Conservation (phyloP, 2,888 invertebrate species). For the Lycophotia porphyrea region DNA sequence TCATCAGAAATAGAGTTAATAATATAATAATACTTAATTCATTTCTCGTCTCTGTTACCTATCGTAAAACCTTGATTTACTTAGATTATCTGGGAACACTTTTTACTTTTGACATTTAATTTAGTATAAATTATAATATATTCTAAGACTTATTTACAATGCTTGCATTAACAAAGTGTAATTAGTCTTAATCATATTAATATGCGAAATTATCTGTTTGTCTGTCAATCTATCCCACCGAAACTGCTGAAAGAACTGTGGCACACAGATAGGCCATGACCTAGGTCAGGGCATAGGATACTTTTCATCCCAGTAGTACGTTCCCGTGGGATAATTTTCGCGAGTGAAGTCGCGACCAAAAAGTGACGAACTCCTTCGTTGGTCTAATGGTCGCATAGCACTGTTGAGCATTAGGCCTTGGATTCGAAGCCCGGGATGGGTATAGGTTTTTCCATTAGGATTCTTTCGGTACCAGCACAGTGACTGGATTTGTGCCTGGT, state of each 20-base stretch:
- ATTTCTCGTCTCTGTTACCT: not conserved
- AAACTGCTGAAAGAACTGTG: not conserved
- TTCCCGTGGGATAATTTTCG: not conserved
- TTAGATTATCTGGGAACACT: not conserved
- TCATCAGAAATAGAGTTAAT: too few relatives aligned
- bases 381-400: not conserved
- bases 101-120: not conserved
- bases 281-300: not conserved
- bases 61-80: slow-evolving; percentile 1
- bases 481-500: not conserved
- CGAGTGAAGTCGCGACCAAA: not conserved
- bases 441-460: not conserved
- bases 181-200: not conserved
- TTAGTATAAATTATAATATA: slow-evolving; percentile 3
- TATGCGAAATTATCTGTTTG: not conserved
- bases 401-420: not conserved
- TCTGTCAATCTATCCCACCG: not conserved
- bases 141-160: not conserved
- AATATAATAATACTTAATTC: not conserved
- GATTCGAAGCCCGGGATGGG: not conserved
- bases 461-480: not conserved
- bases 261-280: not conserved
- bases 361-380: not conserved
- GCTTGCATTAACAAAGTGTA: not conserved
- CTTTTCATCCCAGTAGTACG: not conserved